Evolutionary conservation across 2,888 invertebrate genomes (phyloP).

Genomic region (Meloe dianella): DNA sequence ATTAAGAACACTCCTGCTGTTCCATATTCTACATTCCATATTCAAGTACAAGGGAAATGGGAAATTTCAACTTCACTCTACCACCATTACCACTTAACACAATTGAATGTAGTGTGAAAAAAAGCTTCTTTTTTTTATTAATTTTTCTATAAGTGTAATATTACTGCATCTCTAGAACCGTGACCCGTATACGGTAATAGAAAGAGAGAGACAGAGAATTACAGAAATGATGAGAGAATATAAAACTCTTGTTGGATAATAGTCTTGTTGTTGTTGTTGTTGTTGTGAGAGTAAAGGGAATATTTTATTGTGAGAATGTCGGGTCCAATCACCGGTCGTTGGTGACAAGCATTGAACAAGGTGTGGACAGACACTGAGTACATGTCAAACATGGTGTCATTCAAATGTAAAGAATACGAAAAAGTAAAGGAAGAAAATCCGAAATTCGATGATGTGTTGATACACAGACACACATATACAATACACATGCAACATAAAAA

Average conservation of each 20-base stretch:
- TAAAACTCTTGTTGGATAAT: neutral
- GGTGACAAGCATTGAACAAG: conserved; percentile 56
- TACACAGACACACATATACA: too few relatives aligned
- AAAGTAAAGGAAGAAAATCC: neutral
- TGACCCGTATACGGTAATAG: neutral
- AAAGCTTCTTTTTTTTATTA: neutral
- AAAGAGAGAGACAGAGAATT: neutral
- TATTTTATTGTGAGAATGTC: conserved; percentile 52
- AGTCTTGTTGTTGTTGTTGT: neutral
- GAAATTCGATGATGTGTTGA: neutral
- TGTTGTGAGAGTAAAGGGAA: conserved; percentile 26
- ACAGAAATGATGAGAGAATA: neutral
- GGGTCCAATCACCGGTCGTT: conserved; percentile 52
- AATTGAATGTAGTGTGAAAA: neutral
- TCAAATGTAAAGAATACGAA: conserved; percentile 33
- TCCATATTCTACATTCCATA: conserved; percentile 26
- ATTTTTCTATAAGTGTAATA: too few relatives aligned
- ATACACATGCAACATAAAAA: conserved; percentile 15
- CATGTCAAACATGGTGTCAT: conserved; percentile 58
- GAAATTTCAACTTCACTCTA: conserved; percentile 9
- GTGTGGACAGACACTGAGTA: conserved; percentile 56
- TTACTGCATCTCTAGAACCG: too few relatives aligned
- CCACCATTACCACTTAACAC: neutral
- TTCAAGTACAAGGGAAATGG: conserved; percentile 17
- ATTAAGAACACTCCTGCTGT: conserved; percentile 36